Evolutionary conservation across 2,113 vertebrate genomes (phyloP), one percentile per base, ranked within the genome.

Genomic region (Coptodon bakossiorum): DNA sequence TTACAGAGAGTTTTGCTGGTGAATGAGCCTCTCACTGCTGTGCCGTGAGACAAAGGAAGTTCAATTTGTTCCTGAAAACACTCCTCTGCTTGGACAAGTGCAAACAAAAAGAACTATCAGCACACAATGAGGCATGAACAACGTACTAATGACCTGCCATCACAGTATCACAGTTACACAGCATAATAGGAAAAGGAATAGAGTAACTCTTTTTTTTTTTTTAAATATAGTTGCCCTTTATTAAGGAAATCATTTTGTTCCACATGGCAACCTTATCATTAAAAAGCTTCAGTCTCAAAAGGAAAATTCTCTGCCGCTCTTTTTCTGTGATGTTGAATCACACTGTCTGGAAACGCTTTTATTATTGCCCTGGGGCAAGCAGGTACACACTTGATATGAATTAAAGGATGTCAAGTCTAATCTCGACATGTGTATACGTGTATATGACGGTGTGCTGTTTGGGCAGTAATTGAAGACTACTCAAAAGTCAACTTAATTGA

Each of bases 121-220:
- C 17, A 81, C 52, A 80, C 84, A 88, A 83, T 87, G 83, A 86
- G 61, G 66, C 73, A 43, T 90, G 80, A 81, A 86, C 19, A 61
- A 81, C 56, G 78, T 84, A 27, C 66, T 90, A 90, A 91, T 86
- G 91, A 90, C 82, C 91, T 56, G 52, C 81, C 90, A 83, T 66
- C 79, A 68, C 31, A n/a, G 82, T 59, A 90, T 82, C 83, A 53
- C 73, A 82, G 84, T 84, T 88, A 78, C 56, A 57, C 27, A 16
- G 7, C 17, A 88, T 85, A 87, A 85, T 16, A 36, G 48, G 50
- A 80, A 59, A 1, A 3, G 31, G 7, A 87, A 81, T 16, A 43
- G 71, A 85, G 73, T 63, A 83, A 27, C 31, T 71, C 57, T 63
- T 82, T 63, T 73, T 29, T 31, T 19, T 85, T 63, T 63, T 63